These are phyloP conservation scores for Phrynosoma platyrhinos DNA, from an alignment of 2,113 vertebrate species.

Conservation along the genomic window DNA sequence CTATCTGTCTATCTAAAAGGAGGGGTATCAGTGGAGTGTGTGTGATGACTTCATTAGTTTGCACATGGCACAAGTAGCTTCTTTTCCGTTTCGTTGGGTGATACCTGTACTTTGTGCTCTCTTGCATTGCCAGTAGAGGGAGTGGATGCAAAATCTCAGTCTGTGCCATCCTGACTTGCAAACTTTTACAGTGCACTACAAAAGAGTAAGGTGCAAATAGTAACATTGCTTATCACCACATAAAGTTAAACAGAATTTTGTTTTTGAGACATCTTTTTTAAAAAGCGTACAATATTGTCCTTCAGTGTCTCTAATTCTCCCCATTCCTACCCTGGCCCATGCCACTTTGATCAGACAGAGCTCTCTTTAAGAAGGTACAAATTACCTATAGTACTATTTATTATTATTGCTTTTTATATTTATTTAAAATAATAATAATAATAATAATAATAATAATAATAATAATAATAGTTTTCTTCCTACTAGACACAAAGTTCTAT, in stretches of 20 bases:
- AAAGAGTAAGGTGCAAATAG: background rate
- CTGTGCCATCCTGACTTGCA: accelerated
- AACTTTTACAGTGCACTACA: background rate
- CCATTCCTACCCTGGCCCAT: too few species aligned
- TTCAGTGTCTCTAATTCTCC: too few species aligned
- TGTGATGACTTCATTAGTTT: background rate
- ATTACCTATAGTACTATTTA: too few species aligned
- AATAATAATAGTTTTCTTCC: too few species aligned
- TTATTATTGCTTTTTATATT: too few species aligned
- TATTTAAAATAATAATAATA: too few species aligned
- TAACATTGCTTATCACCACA: background rate
- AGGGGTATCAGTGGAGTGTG: background rate
- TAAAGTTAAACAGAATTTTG: too few species aligned
- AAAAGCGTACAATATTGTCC: background rate
- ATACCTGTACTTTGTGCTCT: accelerated
- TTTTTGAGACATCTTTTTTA: background rate
- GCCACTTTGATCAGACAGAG: too few species aligned
- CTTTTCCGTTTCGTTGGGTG: background rate
- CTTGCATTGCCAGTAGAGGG: slow-evolving; percentile 67
- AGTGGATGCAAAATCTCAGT: slow-evolving; percentile 42
- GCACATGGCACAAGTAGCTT: background rate
- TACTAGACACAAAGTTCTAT: too few species aligned
- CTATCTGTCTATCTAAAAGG: too few species aligned
- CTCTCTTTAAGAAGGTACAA: too few species aligned
- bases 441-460: too few species aligned